phyloP scores from a whole-genome alignment of 2,888 invertebrate species.

The Drosophila merina region DNA sequence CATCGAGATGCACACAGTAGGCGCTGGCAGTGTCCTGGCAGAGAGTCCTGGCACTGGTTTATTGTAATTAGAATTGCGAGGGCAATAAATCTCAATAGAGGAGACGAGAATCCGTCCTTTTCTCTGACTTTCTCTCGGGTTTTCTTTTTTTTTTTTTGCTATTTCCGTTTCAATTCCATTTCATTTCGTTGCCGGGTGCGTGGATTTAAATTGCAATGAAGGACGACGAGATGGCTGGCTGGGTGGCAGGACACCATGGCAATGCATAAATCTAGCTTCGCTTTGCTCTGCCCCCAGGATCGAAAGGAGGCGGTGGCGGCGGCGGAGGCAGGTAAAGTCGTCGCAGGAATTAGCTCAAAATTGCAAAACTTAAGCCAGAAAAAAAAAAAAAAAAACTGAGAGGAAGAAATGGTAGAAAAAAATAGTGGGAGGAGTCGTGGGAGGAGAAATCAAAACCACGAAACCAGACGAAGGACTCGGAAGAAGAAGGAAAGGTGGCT shows the following conservation, averaged over 20 bases:
- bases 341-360: constrained; percentile 74
- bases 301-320: background rate
- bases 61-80: constrained; percentile 72
- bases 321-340: constrained; percentile 15
- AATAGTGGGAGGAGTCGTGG: background rate
- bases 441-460: constrained; percentile 56
- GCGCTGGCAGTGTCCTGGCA: background rate
- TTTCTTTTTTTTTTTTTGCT: background rate
- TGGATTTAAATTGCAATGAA: constrained; percentile 43
- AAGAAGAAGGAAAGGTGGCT: constrained; percentile 52
- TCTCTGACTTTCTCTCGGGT: background rate
- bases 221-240: background rate
- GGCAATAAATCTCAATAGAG: constrained; percentile 71
- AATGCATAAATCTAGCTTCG: constrained; percentile 67
- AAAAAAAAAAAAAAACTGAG: constrained; percentile 3
- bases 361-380: constrained; percentile 66
- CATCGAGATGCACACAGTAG: background rate
- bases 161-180: constrained; percentile 18
- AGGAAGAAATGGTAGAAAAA: constrained; percentile 4
- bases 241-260: constrained; percentile 34
- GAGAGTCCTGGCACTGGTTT: constrained; percentile 39
- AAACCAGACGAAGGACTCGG: constrained; percentile 31
- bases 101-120: constrained; percentile 29
- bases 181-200: constrained; percentile 22
- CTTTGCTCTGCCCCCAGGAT: background rate